Evolutionary conservation across 2,888 invertebrate genomes (phyloP), one percentile per base, ranked within the genome.

Genomic region (Nomada fabriciana): DNA sequence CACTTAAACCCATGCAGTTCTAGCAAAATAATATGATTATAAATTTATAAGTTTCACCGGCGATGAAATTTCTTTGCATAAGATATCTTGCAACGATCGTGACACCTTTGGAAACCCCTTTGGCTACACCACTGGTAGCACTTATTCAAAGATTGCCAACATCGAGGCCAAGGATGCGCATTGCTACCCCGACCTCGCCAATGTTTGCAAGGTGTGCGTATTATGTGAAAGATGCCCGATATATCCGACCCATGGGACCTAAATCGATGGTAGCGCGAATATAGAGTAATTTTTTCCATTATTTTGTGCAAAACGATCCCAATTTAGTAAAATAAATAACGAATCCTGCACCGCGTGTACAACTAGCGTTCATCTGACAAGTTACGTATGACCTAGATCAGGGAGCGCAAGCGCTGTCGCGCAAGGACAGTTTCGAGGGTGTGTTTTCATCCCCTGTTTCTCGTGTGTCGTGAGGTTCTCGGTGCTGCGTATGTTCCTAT

Each of bases 381-480:
- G 64, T 70, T 60, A 77, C 73, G 68, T 52, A 60, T 88, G 88
- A 88, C 88, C 88, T 72, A 88, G 70, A 88, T 88, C 69, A 20
- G 9, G 23, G 7, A 5, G 78, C 83, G 88, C 88, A 81, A 57
- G 85, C 76, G 77, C 74, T 23, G 52, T 20, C 59, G 36, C n/a
- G 78, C 65, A 86, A 86, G 85, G 85, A 80, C 85, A 85, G 84
- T 82, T 76, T 80, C 76, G 88, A 88, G 87, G 88, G 86, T 86
- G 87, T 87, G 84, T 85, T 88, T 86, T 88, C 88, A 85, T 88
- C 88, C 88, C 88, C 82, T 68, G 75, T 67, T 82, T 60, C 82
- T 74, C 63, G 70, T 59, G 71, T 59, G 50, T 78, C 73, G 75
- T 61, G 75, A 64, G 72, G 68, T 72, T 76, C 76, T 70, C 72